phyloP scores from a whole-genome alignment of 2,113 vertebrate genomes.

The Aythya baeri region DNA sequence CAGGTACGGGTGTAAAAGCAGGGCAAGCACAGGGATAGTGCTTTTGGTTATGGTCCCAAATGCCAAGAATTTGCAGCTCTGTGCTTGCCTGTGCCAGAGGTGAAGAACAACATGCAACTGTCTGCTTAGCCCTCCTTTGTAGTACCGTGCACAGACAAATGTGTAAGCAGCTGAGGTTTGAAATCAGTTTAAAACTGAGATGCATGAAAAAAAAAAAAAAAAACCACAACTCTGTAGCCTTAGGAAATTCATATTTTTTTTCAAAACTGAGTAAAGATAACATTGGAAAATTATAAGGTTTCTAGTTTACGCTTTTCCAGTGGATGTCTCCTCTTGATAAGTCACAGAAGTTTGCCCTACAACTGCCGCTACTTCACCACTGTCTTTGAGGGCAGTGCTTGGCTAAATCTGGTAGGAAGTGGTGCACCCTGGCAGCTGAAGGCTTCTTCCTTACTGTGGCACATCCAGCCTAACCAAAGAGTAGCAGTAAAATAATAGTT shows the following conservation, averaged over 20 bases:
- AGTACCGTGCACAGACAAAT: not conserved
- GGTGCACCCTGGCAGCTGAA: not conserved
- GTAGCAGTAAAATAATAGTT: not conserved
- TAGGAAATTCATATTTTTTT: not conserved
- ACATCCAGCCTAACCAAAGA: not conserved
- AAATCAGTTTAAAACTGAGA: not conserved
- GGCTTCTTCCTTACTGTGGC: not conserved
- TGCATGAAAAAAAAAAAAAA: not conserved
- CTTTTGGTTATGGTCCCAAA: not conserved
- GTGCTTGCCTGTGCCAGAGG: not conserved
- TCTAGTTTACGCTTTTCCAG: not conserved
- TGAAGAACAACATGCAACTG: not conserved
- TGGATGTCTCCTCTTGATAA: not conserved
- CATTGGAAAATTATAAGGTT: not conserved
- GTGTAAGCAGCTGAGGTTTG: not conserved
- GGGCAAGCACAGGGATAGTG: not conserved
- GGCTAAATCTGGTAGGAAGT: not conserved
- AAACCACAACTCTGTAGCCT: not conserved
- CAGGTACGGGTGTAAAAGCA: not conserved
- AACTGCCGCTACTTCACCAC: not conserved
- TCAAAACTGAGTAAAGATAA: not conserved
- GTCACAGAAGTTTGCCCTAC: not conserved
- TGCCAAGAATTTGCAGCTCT: not conserved
- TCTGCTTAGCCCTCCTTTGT: not conserved
- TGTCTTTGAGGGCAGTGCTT: not conserved